Evolutionary conservation across 2,113 vertebrate species (phyloP), one percentile per base, ranked within the genome.

Genomic region (Furnarius figulus): DNA sequence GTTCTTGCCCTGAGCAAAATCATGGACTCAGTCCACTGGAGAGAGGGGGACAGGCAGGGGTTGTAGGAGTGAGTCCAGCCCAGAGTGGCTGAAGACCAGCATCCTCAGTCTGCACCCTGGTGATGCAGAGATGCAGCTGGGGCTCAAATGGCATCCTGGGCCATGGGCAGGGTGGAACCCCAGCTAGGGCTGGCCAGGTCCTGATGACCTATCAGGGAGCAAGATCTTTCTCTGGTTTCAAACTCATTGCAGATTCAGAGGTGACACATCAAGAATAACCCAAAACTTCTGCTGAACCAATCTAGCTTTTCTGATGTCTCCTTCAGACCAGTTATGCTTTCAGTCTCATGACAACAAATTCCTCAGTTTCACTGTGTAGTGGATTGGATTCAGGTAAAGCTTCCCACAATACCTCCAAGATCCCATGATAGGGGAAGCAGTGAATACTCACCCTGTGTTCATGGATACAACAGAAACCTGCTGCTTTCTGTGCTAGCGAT

Each of bases 101-200:
- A 47, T 22, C 44, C 9, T 30, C 25, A 22, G 58, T 3, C 12
- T 39, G 33, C 31, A 53, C 8, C 24, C 4, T 9, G 9, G 27
- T 14, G 31, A 44, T 6, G 2, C 17, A 20, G 4, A 71, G 52
- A 46, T 1, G 0, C 19, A 33, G 13, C 5, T 2, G 5, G n/a
- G 37, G 50, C 23, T 89, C 35, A 72, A 72, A 80, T 6, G 22
- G 40, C 31, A 56, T 56, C 47, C 68, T 63, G 74, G 63, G 37
- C 30, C 9, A 39, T 5, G 31, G n/a, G 16, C 18, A 35, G n/a
- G 44, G 17, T 20, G 24, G 14, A 49, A 46, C 23, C 16, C 16
- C 65, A 47, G 25, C 9, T 49, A 39, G 52, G 39, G 31, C n/a
- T 35, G 33, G 20, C 27, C 49, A 80, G 46, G 68, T 39, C 53